Conservation (phyloP, 2,888 invertebrate species). For the Gnatocerus cornutus region DNA sequence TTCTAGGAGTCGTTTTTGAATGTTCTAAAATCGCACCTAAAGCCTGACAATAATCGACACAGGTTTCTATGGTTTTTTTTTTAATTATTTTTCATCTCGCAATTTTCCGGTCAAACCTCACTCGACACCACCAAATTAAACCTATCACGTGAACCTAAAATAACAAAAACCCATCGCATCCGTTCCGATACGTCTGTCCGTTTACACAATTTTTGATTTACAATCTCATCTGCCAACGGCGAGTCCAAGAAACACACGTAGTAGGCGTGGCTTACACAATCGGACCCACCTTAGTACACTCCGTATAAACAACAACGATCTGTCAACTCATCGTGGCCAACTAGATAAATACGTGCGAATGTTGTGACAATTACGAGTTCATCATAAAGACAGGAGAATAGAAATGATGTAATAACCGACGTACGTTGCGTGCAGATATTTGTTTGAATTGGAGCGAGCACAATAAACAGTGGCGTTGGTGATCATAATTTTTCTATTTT, state of each 20-base stretch:
- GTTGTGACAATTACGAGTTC: constrained; percentile 22
- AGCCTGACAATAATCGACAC: too few species aligned
- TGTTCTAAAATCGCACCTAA: too few species aligned
- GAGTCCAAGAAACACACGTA: constrained; percentile 8
- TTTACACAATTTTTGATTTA: constrained; percentile 38
- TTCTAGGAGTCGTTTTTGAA: too few species aligned
- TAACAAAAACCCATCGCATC: not conserved
- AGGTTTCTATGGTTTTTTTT: too few species aligned
- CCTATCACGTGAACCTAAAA: too few species aligned
- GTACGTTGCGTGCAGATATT: too few species aligned
- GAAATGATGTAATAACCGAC: too few species aligned
- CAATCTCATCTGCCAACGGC: constrained; percentile 23
- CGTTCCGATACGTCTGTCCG: constrained; percentile 13
- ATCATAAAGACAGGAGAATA: constrained; percentile 7
- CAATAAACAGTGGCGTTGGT: not conserved
- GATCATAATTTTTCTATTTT: not conserved
- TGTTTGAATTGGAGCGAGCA: not conserved
- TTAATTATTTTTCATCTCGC: too few species aligned
- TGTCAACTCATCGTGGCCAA: constrained; percentile 5
- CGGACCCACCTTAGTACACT: constrained; percentile 56
- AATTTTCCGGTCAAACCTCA: not conserved
- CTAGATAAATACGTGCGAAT: constrained; percentile 14
- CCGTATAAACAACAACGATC: constrained; percentile 35
- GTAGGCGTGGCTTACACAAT: constrained; percentile 17
- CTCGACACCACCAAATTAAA: not conserved